Base-by-base conservation (phyloP, 1,140 invertebrate species). In the Lasaia peninsularis region DNA sequence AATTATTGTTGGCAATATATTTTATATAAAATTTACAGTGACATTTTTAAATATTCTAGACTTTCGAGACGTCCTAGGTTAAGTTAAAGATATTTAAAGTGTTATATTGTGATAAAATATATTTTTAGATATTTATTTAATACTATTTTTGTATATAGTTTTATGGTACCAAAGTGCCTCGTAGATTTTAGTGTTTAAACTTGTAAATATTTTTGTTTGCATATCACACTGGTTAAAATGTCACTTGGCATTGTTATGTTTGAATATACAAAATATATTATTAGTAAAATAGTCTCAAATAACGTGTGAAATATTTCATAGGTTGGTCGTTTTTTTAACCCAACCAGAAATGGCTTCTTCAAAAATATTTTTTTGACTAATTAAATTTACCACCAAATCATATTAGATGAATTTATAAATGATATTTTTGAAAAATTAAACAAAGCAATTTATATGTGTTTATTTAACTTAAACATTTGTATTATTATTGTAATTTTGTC, bases 121-220 rank as follows among this genome's bases (percentile, higher is more conserved):
- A 44, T 44, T 44, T 44, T 44, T 44, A 44, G 37, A 44, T 9
- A 44, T 44, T 44, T 44, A 44, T 44, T 44, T 18, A 48, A 48
- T 48, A 48, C 10, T 20, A 48, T 48, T 20, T 44, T 48, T 20
- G 18, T 48, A 48, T 11, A 20, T 20, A 20, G 40, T 11, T 48
- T 48, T 7, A 24, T 21, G 20, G 20, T 21, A 24, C 20, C 18
- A 24, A 21, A 48, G 20, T 48, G 20, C 44, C 44, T 48, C 11
- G 44, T 48, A 48, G 44, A 48, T 48, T 48, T 48, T 48, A 48
- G 18, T 21, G n/a, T 48, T 44, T 48, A 48, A 48, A 48, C 20
- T 48, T 48, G 44, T 48, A 24, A 48, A 48, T 48, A 48, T 24
- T 21, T 48, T 48, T 48, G 18, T 48, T 48, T 16, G 20, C 20